These are phyloP conservation scores for Meteorus colon DNA, from an alignment of 2,888 invertebrate genomes.

Conservation along the genomic window DNA sequence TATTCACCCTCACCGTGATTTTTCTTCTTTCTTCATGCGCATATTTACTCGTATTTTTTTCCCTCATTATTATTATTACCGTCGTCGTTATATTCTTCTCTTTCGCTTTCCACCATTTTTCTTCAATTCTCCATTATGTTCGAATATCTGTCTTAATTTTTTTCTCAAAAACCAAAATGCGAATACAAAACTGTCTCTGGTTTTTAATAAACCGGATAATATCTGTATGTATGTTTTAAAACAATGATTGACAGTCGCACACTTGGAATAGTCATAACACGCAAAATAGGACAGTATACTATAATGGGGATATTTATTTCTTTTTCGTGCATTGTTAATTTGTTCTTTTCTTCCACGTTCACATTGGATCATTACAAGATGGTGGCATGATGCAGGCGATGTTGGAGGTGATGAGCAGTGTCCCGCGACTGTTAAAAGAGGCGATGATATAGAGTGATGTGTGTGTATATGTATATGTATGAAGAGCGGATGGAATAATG, in stretches of 20 bases:
- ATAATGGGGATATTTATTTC: background rate
- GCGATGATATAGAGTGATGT: conserved; percentile 23
- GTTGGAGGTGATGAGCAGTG: conserved; percentile 19
- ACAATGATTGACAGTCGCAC: too few relatives aligned
- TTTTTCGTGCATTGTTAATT: background rate
- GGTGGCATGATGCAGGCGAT: conserved; percentile 6
- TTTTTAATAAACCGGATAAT: too few relatives aligned
- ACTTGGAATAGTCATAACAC: background rate
- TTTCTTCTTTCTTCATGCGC: conserved; percentile 5
- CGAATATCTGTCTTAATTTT: too few relatives aligned
- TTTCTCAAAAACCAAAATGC: too few relatives aligned
- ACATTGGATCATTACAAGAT: background rate
- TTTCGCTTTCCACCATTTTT: too few relatives aligned
- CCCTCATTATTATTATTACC: background rate
- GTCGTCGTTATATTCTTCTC: too few relatives aligned
- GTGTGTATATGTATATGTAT: conserved; percentile 13
- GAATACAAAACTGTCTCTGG: too few relatives aligned
- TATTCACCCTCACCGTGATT: conserved; percentile 58
- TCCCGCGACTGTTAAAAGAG: conserved; percentile 38
- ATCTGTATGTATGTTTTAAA: too few relatives aligned
- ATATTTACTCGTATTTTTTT: background rate
- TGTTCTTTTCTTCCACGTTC: background rate
- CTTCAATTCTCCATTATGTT: too few relatives aligned
- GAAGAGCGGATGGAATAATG: conserved; percentile 67
- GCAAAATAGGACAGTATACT: background rate